Evolutionary conservation across 2,888 invertebrate genomes (phyloP), one percentile per base, ranked within the genome.

Genomic region (Diogma glabrata): DNA sequence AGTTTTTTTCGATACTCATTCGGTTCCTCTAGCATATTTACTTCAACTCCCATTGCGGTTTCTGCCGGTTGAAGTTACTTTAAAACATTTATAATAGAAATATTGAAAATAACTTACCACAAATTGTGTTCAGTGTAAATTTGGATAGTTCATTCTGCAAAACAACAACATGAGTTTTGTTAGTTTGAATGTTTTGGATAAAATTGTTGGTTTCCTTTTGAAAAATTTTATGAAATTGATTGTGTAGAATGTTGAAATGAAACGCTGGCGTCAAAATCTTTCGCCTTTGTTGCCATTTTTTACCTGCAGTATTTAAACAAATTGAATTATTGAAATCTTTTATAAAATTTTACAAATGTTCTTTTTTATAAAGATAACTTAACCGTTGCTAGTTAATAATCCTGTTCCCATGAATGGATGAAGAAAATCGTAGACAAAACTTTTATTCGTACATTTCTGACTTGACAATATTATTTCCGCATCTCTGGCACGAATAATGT

Each of bases 11-110:
- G 76, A 61, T 84, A 84, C 23, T 69, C 66, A 33, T 68, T 69
- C n/a, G 75, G 73, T 17, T 62, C 63, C 2, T 60, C 61, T 45
- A 75, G 71, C 38, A 70, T 67, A 50, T 72, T 68, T 8, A 84
- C 67, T 52, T 74, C 72, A 1, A 77, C 75, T 3, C 87, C 87
- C 80, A 87, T 82, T 2, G 87, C 84, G 19, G 79, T 76, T 72
- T 78, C 67, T 67, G 16, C 9, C 50, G 48, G 51, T 48, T 26
- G 10, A 8, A 3, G 2, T 8, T 4, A n/a, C 22, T 3, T 6
- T 36, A 36, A 4, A 45, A 45, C 10, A 23, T 20, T 45, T 45
- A 9, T 3, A 20, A 20, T 4, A 19, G 22, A 7, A 20, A 2
- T 20, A 20, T 20, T 20, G n/a, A n/a, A n/a, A n/a, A n/a, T n/a